Conservation (phyloP, 1,140 invertebrate species). For the Drosophila baimaii region DNA sequence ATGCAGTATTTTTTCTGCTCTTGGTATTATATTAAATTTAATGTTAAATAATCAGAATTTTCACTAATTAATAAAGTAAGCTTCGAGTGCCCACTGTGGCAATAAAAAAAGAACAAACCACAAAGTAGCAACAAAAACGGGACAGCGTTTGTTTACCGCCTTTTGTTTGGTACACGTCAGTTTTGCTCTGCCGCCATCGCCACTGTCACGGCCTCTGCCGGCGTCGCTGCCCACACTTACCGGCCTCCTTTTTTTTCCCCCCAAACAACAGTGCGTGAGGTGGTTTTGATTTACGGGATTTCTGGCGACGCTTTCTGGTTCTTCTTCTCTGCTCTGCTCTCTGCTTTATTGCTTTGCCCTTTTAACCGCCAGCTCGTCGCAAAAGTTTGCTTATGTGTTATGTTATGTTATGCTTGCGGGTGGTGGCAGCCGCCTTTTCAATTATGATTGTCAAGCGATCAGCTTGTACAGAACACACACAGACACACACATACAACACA, state of each 20-base stretch:
- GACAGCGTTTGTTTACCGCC: conserved; percentile 22
- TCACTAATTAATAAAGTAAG: background rate
- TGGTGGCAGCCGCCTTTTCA: background rate
- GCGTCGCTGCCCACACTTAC: conserved; percentile 23
- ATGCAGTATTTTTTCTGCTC: too few relatives aligned
- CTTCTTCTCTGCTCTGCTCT: background rate
- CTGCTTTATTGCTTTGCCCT: conserved; percentile 34
- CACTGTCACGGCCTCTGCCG: background rate
- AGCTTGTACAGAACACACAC: too few relatives aligned
- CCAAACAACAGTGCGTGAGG: background rate
- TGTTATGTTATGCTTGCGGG: background rate
- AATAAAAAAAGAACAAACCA: conserved; percentile 3
- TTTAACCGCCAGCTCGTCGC: conserved; percentile 26
- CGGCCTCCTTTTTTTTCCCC: background rate
- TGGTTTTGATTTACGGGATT: conserved; percentile 3
- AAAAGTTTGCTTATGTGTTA: background rate
- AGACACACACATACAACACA: too few relatives aligned
- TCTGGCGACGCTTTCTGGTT: background rate
- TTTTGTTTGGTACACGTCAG: conserved; percentile 60
- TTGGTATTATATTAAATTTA: background rate
- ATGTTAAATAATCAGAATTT: background rate
- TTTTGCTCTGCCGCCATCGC: background rate
- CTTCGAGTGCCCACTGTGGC: background rate
- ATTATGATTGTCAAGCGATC: too few relatives aligned
- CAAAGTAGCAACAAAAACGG: background rate